A percentile compares a stretch with the other conserved stretches of the same genome.
Evolutionary conservation across 2,888 invertebrate genomes (phyloP).

Genomic region (Cosmopolites sordidus): DNA sequence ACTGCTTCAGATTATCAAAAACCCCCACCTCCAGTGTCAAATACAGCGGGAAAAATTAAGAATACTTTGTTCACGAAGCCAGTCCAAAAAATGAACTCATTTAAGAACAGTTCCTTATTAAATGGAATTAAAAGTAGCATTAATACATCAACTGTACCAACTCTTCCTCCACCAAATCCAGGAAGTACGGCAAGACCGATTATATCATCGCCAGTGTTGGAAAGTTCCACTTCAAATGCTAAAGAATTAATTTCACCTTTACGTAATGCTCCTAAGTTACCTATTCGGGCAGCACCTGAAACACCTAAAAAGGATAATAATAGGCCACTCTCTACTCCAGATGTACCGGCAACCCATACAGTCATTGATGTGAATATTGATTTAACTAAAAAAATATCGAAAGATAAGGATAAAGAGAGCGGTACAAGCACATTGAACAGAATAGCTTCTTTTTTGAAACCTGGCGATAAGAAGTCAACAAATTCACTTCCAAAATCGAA

Average conservation of each 20-base stretch:
- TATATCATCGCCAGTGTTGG: constrained; percentile 77
- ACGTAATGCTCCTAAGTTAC: constrained; percentile 57
- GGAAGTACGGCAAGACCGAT: constrained; percentile 64
- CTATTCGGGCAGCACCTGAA: constrained; percentile 58
- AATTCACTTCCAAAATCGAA: constrained; percentile 57
- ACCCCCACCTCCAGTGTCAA: constrained; percentile 27
- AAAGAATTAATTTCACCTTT: constrained; percentile 66
- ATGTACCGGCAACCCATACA: constrained; percentile 39
- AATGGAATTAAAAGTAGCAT: constrained; percentile 50
- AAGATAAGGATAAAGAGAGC: constrained; percentile 53
- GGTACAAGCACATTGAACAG: constrained; percentile 60
- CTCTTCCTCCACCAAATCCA: constrained; percentile 62
- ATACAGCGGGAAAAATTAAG: constrained; percentile 29
- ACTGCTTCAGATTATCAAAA: constrained; percentile 19
- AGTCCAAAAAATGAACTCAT: constrained; percentile 36
- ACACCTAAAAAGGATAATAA: constrained; percentile 33
- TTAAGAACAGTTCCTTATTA: constrained; percentile 49
- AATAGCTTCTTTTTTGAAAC: constrained; percentile 71
- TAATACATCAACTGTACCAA: constrained; percentile 47
- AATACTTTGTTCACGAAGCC: constrained; percentile 34
- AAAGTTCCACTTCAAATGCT: constrained; percentile 76
- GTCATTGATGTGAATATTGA: constrained; percentile 27
- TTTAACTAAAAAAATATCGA: constrained; percentile 28
- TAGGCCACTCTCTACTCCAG: constrained; percentile 48
- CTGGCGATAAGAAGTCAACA: constrained; percentile 54